These are phyloP conservation scores for Castor canadensis DNA, from an alignment of 2,113 vertebrate species.

Conservation along the genomic window DNA sequence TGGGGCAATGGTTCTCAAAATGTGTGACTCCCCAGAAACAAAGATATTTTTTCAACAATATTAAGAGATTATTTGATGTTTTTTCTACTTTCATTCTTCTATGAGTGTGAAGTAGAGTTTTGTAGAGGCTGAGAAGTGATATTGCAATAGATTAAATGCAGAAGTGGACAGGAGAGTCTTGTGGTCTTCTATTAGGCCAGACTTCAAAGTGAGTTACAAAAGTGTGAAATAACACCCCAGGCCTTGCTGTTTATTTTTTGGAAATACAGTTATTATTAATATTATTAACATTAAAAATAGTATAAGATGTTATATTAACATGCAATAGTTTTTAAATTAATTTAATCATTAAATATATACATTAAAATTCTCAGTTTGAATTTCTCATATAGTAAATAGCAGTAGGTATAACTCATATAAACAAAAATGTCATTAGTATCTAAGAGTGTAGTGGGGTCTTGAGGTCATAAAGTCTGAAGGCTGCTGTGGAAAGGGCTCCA, in stretches of 20 bases:
- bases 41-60: not conserved
- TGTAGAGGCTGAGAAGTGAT: not conserved
- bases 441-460: not conserved
- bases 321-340: not conserved
- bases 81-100: not conserved
- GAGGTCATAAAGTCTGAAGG: not conserved
- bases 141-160: not conserved
- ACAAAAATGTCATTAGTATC: not conserved
- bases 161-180: not conserved
- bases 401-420: not conserved
- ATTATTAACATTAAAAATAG: not conserved
- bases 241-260: not conserved
- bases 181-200: not conserved
- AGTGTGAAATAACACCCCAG: not conserved
- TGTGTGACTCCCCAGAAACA: not conserved
- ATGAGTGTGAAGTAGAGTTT: not conserved
- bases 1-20: not conserved
- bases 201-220: slow-evolving; percentile 24
- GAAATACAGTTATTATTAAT: not conserved
- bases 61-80: not conserved
- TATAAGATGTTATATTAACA: not conserved
- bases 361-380: not conserved
- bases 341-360: not conserved
- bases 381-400: not conserved
- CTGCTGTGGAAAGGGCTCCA: not conserved